phyloP scores from a whole-genome alignment of 2,113 vertebrate genomes.

The Vicugna pacos region DNA sequence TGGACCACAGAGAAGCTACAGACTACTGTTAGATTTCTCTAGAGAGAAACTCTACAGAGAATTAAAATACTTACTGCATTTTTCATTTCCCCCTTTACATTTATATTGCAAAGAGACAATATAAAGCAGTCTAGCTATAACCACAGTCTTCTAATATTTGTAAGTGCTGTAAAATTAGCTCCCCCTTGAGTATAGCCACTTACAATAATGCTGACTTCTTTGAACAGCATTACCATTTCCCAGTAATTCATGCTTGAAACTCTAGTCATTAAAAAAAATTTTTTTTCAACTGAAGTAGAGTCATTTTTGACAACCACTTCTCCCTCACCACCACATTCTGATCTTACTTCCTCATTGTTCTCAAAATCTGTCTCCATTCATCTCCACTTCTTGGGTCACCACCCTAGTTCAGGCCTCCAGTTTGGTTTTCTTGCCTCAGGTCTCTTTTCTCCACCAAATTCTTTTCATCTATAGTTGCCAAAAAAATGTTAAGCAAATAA shows the following conservation, averaged over 20 bases:
- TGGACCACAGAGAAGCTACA: not conserved
- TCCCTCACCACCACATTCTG: not conserved
- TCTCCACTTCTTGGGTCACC: not conserved
- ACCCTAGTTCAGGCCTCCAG: not conserved
- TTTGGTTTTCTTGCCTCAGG: not conserved
- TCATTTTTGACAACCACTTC: constrained; percentile 34
- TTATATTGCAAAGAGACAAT: not conserved
- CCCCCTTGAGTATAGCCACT: not conserved
- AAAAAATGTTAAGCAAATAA: constrained; percentile 38
- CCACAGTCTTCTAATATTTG: not conserved
- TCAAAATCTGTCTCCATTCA: not conserved
- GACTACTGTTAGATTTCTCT: not conserved
- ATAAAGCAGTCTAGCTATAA: not conserved
- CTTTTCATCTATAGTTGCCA: not conserved
- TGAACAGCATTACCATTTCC: not conserved
- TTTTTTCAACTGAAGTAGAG: too few species aligned
- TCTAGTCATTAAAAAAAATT: not conserved
- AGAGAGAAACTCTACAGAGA: constrained; percentile 4
- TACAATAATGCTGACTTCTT: constrained; percentile 20
- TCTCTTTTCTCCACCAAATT: constrained; percentile 13
- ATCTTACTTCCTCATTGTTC: constrained; percentile 3
- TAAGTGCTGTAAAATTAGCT: constrained; percentile 25
- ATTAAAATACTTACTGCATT: constrained; percentile 4
- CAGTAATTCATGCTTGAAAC: not conserved
- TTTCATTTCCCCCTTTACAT: not conserved